Percentiles rank a stretch among this genome's conserved stretches.
Evolutionary conservation across 2,888 invertebrate species (phyloP).

Genomic region (Caenorhabditis angaria): DNA sequence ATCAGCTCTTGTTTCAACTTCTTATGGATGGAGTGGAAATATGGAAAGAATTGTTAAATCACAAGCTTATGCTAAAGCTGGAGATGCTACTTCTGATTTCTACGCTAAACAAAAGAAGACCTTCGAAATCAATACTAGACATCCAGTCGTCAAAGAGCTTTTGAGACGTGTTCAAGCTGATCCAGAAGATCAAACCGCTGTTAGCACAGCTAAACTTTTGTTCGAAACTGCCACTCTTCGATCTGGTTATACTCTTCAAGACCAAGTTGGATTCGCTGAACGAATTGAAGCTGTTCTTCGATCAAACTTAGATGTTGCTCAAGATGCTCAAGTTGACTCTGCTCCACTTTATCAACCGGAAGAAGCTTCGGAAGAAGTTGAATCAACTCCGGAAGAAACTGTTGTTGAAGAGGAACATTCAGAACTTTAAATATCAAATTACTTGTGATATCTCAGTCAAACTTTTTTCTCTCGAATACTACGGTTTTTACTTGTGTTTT

Average conservation of each 20-base stretch:
- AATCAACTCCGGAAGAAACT: conserved; percentile 53
- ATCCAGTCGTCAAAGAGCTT: conserved; percentile 92
- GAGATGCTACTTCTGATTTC: conserved; percentile 84
- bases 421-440: conserved; percentile 57
- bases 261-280: conserved; percentile 83
- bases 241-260: conserved; percentile 90
- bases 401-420: conserved; percentile 70
- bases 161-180: conserved; percentile 83
- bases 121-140: conserved; percentile 94
- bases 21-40: conserved; percentile 98
- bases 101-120: conserved; percentile 92
- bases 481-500: conserved; percentile 14
- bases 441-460: conserved; percentile 8
- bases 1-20: conserved; percentile 92
- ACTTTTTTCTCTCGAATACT: conserved; percentile 8
- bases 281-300: conserved; percentile 88
- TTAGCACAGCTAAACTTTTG: conserved; percentile 87
- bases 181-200: conserved; percentile 82
- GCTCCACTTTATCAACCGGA: conserved; percentile 75
- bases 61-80: conserved; percentile 94
- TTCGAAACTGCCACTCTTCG: conserved; percentile 90
- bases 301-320: conserved; percentile 73
- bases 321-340: conserved; percentile 67
- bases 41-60: conserved; percentile 91
- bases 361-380: conserved; percentile 78